Evolutionary conservation across 2,888 invertebrate genomes (phyloP).

Genomic region (Trisateles emortualis): DNA sequence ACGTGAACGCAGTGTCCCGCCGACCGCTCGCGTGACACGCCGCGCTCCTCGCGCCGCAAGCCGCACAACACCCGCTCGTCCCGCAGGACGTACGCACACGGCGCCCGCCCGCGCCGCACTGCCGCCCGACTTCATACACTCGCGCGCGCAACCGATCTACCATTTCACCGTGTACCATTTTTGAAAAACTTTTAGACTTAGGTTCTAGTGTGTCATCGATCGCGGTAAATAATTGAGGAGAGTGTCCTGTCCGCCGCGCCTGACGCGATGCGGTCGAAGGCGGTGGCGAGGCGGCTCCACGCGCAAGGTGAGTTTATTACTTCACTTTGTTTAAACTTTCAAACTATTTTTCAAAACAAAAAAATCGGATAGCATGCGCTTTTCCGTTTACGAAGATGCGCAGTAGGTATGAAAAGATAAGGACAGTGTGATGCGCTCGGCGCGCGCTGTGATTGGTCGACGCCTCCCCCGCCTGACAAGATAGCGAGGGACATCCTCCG

Average conservation of each 20-base stretch:
- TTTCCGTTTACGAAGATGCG: conserved; percentile 60
- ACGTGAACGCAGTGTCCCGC: conserved; percentile 85
- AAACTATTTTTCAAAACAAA: conserved; percentile 17
- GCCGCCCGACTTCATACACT: conserved; percentile 56
- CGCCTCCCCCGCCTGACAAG: conserved; percentile 85
- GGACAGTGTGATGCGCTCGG: conserved; percentile 80
- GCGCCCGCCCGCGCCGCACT: conserved; percentile 75
- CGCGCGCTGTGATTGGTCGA: conserved; percentile 74
- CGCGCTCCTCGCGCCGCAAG: conserved; percentile 66
- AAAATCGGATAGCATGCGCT: background rate
- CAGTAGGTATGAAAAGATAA: conserved; percentile 75
- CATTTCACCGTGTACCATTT: conserved; percentile 52
- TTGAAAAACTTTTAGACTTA: conserved; percentile 65
- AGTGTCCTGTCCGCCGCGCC: conserved; percentile 67
- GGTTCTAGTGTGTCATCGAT: conserved; percentile 71
- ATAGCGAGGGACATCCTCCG: conserved; percentile 84
- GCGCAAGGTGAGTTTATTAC: conserved; percentile 87
- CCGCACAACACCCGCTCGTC: conserved; percentile 59
- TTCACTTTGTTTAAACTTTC: conserved; percentile 19
- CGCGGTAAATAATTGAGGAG: conserved; percentile 65
- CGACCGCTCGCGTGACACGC: conserved; percentile 85
- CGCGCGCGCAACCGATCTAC: conserved; percentile 56
- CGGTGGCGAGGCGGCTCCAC: conserved; percentile 90
- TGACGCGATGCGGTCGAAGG: conserved; percentile 90
- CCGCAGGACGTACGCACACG: conserved; percentile 70